These are phyloP conservation scores for Edolisoma coerulescens DNA, from an alignment of 2,113 vertebrate genomes.

Conservation along the genomic window DNA sequence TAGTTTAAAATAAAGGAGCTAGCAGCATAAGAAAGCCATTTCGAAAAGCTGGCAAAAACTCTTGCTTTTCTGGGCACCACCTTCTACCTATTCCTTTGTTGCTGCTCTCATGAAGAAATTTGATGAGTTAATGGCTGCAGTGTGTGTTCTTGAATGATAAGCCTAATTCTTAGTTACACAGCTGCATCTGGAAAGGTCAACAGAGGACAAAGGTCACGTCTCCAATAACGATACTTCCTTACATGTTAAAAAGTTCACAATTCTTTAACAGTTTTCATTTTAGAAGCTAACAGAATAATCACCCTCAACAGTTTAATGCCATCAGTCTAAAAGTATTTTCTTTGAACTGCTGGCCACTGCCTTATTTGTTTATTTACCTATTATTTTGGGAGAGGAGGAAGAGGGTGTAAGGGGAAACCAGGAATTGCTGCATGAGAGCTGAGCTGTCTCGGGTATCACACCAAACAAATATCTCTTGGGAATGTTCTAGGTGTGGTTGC, in stretches of 20 bases:
- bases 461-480: neutral
- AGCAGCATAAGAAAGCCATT: neutral
- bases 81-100: neutral
- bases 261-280: neutral
- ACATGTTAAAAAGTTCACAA: neutral
- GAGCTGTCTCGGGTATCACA: neutral
- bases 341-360: neutral
- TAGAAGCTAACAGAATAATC: neutral
- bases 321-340: neutral
- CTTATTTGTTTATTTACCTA: neutral
- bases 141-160: constrained; percentile 1
- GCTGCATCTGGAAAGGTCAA: neutral
- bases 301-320: neutral
- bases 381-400: neutral
- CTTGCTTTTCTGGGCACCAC: neutral
- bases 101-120: neutral
- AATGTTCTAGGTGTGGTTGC: neutral
- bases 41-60: neutral
- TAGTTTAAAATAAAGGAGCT: neutral
- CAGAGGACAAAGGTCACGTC: neutral
- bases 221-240: neutral
- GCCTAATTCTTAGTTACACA: neutral
- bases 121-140: neutral
- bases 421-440: neutral
- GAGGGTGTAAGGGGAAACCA: neutral